Base-by-base conservation (phyloP, 2,797 vertebrate species). In the Syndactyla subalaris region DNA sequence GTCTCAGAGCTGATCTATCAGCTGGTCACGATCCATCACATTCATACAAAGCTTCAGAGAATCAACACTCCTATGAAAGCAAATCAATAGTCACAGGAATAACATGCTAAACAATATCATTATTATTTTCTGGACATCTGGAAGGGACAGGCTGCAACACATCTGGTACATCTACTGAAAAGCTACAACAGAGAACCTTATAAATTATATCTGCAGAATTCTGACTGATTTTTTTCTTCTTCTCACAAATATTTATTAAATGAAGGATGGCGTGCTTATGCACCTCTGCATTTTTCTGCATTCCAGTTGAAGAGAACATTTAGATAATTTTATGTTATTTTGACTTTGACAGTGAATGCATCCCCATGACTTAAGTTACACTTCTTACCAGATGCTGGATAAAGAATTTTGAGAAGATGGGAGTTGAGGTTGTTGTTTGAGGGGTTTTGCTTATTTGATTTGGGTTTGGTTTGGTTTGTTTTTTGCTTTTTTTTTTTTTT, bases 21-120 rank as follows among this genome's bases (percentile, higher is more conserved):
- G 18, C 51, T 54, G 24, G 7, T 72, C 43, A 59, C n/a, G 32
- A 68, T 39, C 7, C 15, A 41, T 15, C 24, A 27, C 0, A 4
- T 72, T 67, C 19, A 15, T 30, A 10, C 7, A 61, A 26, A 34
- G 23, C 26, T 75, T 12, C 6, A 45, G 39, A 72, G 21, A 38
- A 57, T 30, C 20, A 41, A 14, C 0, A 0, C 1, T 57, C 26
- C 21, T 59, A 0, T 41, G 20, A 67, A 86, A 67, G 9, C 2
- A 88, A 77, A 86, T 68, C 59, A 45, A 41, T 23, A 51, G 24
- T 4, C 29, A 63, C 0, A 0, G 11, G n/a, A 89, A 75, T 59
- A 4, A 2, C 32, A 21, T 13, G 2, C 3, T 75, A 73, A 83
- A 41, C 12, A 32, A 45, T 6, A 14, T 2, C 2, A 7, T 32